Conservation (phyloP, 2,113 vertebrate species). For the Nycticebus coucang region DNA sequence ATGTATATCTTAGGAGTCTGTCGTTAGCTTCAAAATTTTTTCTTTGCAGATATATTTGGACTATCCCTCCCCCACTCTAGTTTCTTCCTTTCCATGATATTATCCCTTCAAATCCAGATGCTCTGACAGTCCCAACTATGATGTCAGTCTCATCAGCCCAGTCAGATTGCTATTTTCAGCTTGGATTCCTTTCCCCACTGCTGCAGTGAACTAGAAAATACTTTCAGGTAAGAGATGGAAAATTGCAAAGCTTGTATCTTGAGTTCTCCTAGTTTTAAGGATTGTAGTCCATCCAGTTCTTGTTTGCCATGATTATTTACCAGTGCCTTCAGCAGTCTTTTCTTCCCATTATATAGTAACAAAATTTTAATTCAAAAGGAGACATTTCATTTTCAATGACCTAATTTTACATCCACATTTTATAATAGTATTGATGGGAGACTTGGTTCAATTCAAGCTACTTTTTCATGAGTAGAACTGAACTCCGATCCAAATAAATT, state of each 20-base stretch:
- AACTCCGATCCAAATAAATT: neutral
- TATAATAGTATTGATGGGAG: neutral
- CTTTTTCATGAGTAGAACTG: neutral
- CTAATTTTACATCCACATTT: neutral
- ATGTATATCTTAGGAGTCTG: neutral
- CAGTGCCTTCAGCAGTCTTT: neutral
- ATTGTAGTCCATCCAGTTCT: neutral
- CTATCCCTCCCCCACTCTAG: neutral
- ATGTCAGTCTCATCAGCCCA: neutral
- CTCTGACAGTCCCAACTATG: neutral
- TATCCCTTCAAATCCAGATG: neutral
- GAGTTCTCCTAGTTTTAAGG: neutral
- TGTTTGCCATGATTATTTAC: neutral
- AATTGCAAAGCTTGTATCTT: neutral
- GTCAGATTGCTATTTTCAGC: neutral
- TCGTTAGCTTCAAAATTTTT: neutral
- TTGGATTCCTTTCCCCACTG: neutral
- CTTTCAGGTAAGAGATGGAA: neutral
- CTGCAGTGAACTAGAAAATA: neutral
- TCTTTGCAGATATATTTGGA: neutral
- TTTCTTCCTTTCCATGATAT: neutral
- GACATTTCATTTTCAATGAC: too few species aligned
- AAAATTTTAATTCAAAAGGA: too few species aligned
- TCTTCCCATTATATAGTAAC: neutral
- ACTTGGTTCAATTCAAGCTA: neutral